phyloP scores from a whole-genome alignment of 2,113 vertebrate genomes.

The Myiagra hebetior region DNA sequence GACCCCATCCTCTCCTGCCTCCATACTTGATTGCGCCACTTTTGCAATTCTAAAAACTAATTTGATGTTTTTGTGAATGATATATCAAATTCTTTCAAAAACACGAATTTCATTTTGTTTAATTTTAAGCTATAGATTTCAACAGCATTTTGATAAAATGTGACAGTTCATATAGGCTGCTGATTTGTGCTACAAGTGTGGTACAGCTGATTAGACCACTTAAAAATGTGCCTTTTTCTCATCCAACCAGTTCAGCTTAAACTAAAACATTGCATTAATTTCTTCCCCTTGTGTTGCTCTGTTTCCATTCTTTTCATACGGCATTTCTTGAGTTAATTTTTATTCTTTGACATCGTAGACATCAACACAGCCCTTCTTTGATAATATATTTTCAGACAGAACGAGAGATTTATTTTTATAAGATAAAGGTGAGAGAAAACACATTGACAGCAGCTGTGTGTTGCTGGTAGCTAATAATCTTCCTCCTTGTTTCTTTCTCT shows the following conservation, averaged over 20 bases:
- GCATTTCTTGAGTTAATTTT: neutral
- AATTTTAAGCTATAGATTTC: neutral
- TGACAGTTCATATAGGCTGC: neutral
- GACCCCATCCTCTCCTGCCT: neutral
- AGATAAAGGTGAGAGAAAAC: neutral
- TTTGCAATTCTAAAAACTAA: neutral
- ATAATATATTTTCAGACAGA: neutral
- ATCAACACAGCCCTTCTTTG: neutral
- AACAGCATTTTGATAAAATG: neutral
- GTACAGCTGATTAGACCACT: neutral
- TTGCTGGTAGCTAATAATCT: neutral
- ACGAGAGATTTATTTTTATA: neutral
- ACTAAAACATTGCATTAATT: neutral
- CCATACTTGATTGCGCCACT: neutral
- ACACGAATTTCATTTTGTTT: neutral
- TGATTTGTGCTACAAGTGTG: neutral
- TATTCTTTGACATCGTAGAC: neutral
- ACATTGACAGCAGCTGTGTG: neutral
- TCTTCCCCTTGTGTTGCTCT: neutral
- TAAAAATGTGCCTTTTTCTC: neutral
- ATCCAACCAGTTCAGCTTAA: neutral
- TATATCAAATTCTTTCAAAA: neutral
- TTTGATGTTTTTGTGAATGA: neutral
- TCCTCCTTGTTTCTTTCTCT: neutral
- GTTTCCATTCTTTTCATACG: neutral